These are phyloP conservation scores for Melitaea athalia DNA, from an alignment of 2,888 invertebrate species.

Conservation along the genomic window DNA sequence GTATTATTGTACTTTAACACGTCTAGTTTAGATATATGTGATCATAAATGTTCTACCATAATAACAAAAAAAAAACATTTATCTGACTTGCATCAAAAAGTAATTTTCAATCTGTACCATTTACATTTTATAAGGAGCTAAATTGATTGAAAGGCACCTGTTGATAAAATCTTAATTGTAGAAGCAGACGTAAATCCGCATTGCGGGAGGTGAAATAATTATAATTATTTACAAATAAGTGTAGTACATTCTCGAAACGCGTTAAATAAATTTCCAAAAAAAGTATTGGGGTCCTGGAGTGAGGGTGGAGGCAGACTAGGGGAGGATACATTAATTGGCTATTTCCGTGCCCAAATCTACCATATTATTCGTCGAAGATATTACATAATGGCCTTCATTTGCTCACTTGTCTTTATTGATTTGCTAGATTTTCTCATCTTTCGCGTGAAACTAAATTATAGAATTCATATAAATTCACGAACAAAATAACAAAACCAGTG, in stretches of 20 bases:
- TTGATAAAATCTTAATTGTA: constrained; percentile 1
- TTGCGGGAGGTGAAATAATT: constrained; percentile 38
- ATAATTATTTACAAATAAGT: constrained; percentile 68
- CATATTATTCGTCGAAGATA: constrained; percentile 61
- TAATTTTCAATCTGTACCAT: no score
- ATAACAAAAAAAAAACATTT: not conserved
- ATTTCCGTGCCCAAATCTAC: constrained; percentile 59
- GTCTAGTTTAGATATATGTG: not conserved
- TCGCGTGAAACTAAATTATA: not conserved
- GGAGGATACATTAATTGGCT: constrained; percentile 69
- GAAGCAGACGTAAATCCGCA: constrained; percentile 21
- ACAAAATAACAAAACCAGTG: not conserved
- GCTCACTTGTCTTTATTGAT: constrained; percentile 33
- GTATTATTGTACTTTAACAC: not conserved
- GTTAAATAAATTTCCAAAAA: constrained; percentile 57
- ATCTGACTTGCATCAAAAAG: no score
- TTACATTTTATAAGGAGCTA: no score
- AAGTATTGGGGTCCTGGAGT: constrained; percentile 49
- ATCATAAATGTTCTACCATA: not conserved
- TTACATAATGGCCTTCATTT: constrained; percentile 62
- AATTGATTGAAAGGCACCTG: not conserved
- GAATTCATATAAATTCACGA: not conserved
- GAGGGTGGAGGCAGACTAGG: constrained; percentile 39
- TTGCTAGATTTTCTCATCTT: not conserved
- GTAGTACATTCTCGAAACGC: constrained; percentile 58